phyloP scores from a whole-genome alignment of 1,140 invertebrate genomes.

The Drosophila malerkotliana region DNA sequence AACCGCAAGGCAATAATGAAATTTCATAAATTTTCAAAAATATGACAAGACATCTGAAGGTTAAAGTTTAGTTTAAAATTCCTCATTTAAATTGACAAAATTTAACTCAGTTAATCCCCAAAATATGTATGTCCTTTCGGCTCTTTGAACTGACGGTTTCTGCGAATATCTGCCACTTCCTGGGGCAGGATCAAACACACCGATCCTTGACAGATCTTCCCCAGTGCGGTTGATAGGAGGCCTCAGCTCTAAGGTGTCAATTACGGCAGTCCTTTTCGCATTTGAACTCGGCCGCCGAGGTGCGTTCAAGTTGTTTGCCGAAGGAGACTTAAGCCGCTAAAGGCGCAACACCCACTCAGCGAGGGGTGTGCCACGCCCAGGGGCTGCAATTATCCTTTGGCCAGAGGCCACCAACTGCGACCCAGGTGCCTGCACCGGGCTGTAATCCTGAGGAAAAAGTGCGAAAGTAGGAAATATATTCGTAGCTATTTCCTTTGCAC shows the following conservation, averaged over 20 bases:
- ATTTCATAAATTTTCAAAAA: constrained; percentile 20
- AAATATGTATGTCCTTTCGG: not conserved
- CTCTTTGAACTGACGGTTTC: constrained; percentile 17
- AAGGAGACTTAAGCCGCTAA: constrained; percentile 65
- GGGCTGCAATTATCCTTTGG: constrained; percentile 59
- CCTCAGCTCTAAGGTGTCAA: constrained; percentile 61
- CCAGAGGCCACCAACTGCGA: constrained; percentile 48
- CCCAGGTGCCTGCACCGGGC: constrained; percentile 11
- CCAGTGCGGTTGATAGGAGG: constrained; percentile 36
- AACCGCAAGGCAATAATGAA: constrained; percentile 16
- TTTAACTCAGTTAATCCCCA: constrained; percentile 3
- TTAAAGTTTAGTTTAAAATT: not conserved
- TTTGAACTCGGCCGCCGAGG: constrained; percentile 29
- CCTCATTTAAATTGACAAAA: no score
- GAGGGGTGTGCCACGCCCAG: constrained; percentile 37
- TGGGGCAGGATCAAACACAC: constrained; percentile 30
- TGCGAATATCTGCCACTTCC: constrained; percentile 21
- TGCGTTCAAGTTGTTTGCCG: constrained; percentile 40
- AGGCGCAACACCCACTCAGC: constrained; percentile 72
- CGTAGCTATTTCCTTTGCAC: constrained; percentile 7
- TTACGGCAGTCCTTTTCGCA: constrained; percentile 41
- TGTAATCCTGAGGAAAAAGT: constrained; percentile 27
- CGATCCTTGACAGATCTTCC: constrained; percentile 37
- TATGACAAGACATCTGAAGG: not conserved
- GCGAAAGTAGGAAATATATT: constrained; percentile 71